Conservation (phyloP, 2,113 vertebrate species). For the Tretioscincus oriximinensis region DNA sequence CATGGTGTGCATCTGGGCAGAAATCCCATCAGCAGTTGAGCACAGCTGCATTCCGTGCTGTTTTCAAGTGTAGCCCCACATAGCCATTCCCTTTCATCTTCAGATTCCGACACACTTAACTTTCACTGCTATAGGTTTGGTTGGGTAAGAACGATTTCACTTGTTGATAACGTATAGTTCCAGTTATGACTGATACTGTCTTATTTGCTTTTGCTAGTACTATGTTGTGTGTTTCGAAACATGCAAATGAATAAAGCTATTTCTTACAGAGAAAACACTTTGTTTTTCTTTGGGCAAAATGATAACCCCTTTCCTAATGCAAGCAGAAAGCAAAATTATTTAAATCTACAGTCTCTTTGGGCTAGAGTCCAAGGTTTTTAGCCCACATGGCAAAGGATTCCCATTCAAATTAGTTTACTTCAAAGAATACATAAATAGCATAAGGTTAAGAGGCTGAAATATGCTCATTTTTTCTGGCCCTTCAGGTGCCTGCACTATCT, state of each 20-base stretch:
- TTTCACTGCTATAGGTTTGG: too few relatives aligned
- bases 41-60: too few relatives aligned
- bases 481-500: slow-evolving; percentile 12
- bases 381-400: neutral
- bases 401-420: neutral
- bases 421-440: neutral
- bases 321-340: neutral
- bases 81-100: too few relatives aligned
- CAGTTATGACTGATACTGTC: too few relatives aligned
- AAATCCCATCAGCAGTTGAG: too few relatives aligned
- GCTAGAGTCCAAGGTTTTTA: neutral
- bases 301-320: neutral
- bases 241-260: neutral
- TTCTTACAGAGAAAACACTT: neutral
- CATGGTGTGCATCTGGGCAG: too few relatives aligned
- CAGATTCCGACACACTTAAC: too few relatives aligned
- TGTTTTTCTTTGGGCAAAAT: neutral
- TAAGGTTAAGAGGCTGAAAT: neutral
- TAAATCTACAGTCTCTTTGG: neutral
- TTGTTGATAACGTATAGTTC: too few relatives aligned
- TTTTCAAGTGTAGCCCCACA: too few relatives aligned
- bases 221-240: neutral
- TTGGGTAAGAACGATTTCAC: too few relatives aligned
- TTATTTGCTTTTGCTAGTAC: neutral
- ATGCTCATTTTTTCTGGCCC: neutral